Evolutionary conservation across 2,113 vertebrate genomes (phyloP).

Genomic region (Okapia johnstoni): DNA sequence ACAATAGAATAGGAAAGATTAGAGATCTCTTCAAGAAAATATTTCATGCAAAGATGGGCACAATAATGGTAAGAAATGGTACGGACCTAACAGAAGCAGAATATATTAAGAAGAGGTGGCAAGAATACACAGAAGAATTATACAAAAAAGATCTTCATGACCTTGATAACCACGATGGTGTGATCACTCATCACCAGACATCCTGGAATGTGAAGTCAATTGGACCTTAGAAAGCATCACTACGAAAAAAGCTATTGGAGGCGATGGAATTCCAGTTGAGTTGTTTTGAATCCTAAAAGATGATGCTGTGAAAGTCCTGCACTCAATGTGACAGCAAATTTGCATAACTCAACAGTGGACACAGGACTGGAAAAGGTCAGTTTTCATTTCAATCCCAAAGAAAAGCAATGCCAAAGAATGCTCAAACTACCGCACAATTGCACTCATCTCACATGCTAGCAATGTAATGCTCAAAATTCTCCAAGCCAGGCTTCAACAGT

Average conservation of each 20-base stretch:
- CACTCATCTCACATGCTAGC: background rate
- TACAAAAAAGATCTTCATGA: background rate
- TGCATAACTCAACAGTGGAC: background rate
- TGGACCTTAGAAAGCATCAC: background rate
- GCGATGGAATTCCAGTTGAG: background rate
- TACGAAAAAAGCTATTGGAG: background rate
- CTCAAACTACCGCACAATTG: background rate
- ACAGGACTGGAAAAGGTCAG: background rate
- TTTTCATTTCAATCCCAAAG: background rate
- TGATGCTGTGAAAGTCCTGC: background rate
- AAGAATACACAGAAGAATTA: background rate
- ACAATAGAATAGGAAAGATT: background rate
- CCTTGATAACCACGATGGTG: background rate
- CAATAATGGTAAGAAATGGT: background rate
- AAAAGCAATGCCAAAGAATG: background rate
- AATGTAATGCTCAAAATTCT: background rate
- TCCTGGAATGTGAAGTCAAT: background rate
- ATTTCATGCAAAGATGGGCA: background rate
- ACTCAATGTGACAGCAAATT: background rate
- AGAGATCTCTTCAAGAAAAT: background rate
- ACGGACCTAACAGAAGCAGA: background rate
- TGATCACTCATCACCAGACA: background rate
- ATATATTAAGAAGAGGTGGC: background rate
- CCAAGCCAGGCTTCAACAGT: background rate
- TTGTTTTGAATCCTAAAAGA: background rate